Evolutionary conservation across 2,888 invertebrate species (phyloP).

Genomic region (Eucriotettix oculatus): DNA sequence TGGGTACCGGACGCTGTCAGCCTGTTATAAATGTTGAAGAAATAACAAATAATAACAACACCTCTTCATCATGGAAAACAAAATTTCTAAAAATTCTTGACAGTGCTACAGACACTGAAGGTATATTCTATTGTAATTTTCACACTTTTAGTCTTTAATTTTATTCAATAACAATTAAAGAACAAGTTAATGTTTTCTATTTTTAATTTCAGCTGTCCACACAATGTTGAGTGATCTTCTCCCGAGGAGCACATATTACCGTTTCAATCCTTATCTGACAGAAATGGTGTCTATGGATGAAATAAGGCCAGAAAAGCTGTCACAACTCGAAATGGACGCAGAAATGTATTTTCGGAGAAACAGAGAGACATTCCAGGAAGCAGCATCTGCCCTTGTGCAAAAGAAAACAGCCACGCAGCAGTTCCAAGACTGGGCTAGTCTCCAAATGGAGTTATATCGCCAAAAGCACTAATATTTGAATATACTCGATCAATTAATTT

Average conservation of each 20-base stretch:
- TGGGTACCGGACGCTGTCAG: constrained; percentile 56
- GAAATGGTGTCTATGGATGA: constrained; percentile 68
- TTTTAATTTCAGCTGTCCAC: constrained; percentile 46
- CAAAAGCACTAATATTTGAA: too few relatives aligned
- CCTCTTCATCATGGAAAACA: constrained; percentile 47
- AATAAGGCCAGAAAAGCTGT: constrained; percentile 51
- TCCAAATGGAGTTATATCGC: constrained; percentile 14
- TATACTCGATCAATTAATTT: too few relatives aligned
- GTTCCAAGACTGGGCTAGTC: constrained; percentile 28
- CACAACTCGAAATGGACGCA: constrained; percentile 55
- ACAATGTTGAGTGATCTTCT: constrained; percentile 57
- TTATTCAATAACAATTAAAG: background rate
- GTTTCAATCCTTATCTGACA: constrained; percentile 77
- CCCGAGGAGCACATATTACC: constrained; percentile 55
- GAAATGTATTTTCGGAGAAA: constrained; percentile 66
- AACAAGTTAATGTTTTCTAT: background rate
- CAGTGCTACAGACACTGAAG: constrained; percentile 77
- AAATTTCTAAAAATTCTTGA: constrained; percentile 68
- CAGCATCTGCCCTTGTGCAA: constrained; percentile 31
- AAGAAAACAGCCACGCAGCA: constrained; percentile 26
- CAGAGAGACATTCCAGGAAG: constrained; percentile 54
- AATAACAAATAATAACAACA: constrained; percentile 17
- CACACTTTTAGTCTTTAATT: background rate
- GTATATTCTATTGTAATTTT: constrained; percentile 24
- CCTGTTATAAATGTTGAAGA: constrained; percentile 22